phyloP scores from a whole-genome alignment of 2,888 invertebrate genomes.

The Mimachlamys varia region DNA sequence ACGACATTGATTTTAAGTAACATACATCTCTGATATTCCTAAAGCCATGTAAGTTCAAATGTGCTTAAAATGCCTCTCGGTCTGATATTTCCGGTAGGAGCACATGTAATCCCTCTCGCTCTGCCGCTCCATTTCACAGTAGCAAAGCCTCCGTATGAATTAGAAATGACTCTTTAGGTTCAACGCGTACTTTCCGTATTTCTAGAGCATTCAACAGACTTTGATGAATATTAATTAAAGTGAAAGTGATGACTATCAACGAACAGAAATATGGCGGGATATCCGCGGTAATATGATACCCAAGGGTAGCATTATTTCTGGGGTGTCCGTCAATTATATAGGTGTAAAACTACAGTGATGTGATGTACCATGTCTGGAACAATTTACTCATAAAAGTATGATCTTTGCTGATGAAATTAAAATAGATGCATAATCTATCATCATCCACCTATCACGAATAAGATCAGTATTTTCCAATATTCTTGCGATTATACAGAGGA shows the following conservation, averaged over 20 bases:
- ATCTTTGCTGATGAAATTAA: not conserved
- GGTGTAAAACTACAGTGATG: not conserved
- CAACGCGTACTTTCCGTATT: conserved; percentile 29
- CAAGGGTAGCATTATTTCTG: not conserved
- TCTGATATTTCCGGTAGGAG: conserved; percentile 28
- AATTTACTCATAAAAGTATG: not conserved
- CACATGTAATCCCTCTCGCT: conserved; percentile 13
- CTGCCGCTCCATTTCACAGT: conserved; percentile 23
- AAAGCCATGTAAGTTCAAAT: conserved; percentile 34
- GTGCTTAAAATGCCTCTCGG: conserved; percentile 29
- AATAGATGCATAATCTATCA: not conserved
- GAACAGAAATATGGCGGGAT: conserved; percentile 25
- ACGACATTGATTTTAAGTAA: conserved; percentile 31
- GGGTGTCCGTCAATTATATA: not conserved
- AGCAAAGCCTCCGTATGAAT: conserved; percentile 19
- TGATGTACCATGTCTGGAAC: not conserved
- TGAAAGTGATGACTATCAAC: conserved; percentile 31
- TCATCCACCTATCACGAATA: not conserved
- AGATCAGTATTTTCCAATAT: not conserved
- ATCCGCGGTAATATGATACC: not conserved
- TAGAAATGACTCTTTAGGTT: conserved; percentile 25
- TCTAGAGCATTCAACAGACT: conserved; percentile 18
- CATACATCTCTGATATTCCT: conserved; percentile 31
- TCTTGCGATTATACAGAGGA: not conserved
- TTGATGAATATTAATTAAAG: conserved; percentile 36